Base-by-base conservation (phyloP, 2,113 vertebrate genomes). In the Syngnathus typhle region DNA sequence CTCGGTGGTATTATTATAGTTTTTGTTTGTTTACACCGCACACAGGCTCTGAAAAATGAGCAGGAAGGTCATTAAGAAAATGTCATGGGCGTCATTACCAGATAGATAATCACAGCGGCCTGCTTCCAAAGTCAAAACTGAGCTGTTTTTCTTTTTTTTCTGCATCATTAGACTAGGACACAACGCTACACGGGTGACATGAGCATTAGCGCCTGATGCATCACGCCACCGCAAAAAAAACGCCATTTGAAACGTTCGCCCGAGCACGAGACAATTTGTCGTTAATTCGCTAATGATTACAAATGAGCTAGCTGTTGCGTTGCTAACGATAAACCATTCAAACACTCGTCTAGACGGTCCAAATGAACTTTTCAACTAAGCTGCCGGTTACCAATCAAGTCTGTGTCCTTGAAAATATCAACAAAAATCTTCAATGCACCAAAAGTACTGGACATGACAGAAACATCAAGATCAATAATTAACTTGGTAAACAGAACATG, bases 191-290 rank as follows among this genome's bases (percentile, higher is more conserved):
- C 56, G 73, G 70, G 8, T 68, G 81, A 74, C 76, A 79, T 47
- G 46, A 76, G 70, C 74, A 81, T 81, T 72, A 79, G 67, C 60
- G 64, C 63, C 68, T 79, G 7, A 84, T 87, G 79, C n/a, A 80
- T 82, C 74, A 12, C 12, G 3, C 9, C 6, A 43, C 12, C 12
- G 13, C n/a, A 23, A 44, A 44, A 43, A 61, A 61, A 62, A n/a
- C 16, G 6, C 8, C 13, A 4, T 15, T 10, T 44, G 60, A 62
- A 44, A 44, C 21, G 12, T 43, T 62, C 39, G 11, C n/a, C 41
- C 12, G 0, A 44, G 60, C 39, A 21, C 21, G 7, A 7, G 32
- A 60, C 36, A 38, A 60, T 18, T 60, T 37, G 49, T n/a, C 49
- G 6, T 58, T 18, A 58, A 58, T 13, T 44, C 13, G 60, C n/a